Percentiles rank a stretch among this genome's conserved stretches.
phyloP scores from a whole-genome alignment of 2,888 invertebrate species.

The Noctua janthe region DNA sequence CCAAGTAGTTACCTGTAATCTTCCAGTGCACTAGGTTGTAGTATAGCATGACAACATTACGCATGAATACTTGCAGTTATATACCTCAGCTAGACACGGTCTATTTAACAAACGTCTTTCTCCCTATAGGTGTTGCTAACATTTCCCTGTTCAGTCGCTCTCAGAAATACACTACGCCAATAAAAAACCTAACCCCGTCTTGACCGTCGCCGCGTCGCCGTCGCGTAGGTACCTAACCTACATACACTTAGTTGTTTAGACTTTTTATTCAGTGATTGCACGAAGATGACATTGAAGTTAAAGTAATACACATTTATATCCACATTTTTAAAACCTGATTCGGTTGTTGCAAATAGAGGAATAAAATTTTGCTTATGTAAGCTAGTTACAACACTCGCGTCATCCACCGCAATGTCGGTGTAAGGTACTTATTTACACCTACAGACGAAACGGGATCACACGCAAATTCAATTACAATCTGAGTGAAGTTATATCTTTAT shows the following conservation, averaged over 20 bases:
- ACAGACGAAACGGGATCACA: constrained; percentile 40
- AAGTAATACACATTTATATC: background rate
- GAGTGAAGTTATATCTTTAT: constrained; percentile 4
- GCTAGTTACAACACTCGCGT: constrained; percentile 17
- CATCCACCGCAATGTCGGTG: constrained; percentile 7
- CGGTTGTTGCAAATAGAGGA: constrained; percentile 8
- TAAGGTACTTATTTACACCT: background rate
- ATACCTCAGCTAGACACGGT: constrained; percentile 49
- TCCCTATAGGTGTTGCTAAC: constrained; percentile 52
- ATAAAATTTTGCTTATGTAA: constrained; percentile 43
- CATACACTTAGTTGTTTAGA: background rate
- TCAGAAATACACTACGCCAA: constrained; percentile 14
- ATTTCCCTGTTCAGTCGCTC: constrained; percentile 49
- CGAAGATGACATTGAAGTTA: constrained; percentile 5
- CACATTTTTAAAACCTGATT: constrained; percentile 45
- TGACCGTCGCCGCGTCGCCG: background rate
- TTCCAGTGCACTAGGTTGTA: background rate
- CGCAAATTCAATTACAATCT: constrained; percentile 21
- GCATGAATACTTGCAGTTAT: constrained; percentile 15
- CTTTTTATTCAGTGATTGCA: constrained; percentile 7
- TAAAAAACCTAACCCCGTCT: background rate
- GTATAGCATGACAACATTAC: constrained; percentile 16
- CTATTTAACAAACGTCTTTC: constrained; percentile 59
- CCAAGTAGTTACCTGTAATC: background rate
- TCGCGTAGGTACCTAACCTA: background rate